These are phyloP conservation scores for Furcula furcula DNA, from an alignment of 2,888 invertebrate species.

Conservation along the genomic window DNA sequence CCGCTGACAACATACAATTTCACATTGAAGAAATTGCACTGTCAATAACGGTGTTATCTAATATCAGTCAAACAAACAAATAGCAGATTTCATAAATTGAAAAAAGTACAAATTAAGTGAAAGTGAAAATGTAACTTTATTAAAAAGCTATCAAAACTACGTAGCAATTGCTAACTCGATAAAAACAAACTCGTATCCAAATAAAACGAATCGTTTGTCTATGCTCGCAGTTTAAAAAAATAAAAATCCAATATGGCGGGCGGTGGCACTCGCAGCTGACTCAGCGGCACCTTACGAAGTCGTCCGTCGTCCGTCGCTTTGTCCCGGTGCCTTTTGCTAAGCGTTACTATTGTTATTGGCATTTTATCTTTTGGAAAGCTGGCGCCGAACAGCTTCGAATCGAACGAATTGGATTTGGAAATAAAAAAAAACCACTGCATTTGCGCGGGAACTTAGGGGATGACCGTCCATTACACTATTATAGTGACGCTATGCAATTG, in stretches of 20 bases:
- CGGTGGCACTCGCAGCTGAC: constrained; percentile 62
- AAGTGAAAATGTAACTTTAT: not conserved
- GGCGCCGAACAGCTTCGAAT: constrained; percentile 25
- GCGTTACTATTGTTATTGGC: constrained; percentile 36
- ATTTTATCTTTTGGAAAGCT: constrained; percentile 40
- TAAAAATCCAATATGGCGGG: constrained; percentile 62
- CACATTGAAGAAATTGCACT: too few relatives aligned
- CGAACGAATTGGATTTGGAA: constrained; percentile 18
- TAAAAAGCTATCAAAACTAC: constrained; percentile 3
- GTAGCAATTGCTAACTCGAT: constrained; percentile 28
- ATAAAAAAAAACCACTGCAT: too few relatives aligned
- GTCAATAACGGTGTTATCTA: too few relatives aligned
- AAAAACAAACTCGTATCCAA: constrained; percentile 42
- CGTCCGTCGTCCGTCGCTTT: constrained; percentile 42
- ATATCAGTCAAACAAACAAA: too few relatives aligned
- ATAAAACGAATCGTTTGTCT: constrained; percentile 49
- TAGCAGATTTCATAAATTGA: too few relatives aligned
- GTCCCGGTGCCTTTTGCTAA: constrained; percentile 44
- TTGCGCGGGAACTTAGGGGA: too few relatives aligned
- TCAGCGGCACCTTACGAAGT: constrained; percentile 63
- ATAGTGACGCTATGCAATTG: too few relatives aligned
- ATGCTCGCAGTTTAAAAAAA: constrained; percentile 56
- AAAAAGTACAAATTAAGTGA: too few relatives aligned
- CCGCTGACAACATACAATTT: too few relatives aligned
- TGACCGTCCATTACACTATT: too few relatives aligned